Conservation (phyloP, 2,797 vertebrate genomes). For the Gephyroberyx darwinii region DNA sequence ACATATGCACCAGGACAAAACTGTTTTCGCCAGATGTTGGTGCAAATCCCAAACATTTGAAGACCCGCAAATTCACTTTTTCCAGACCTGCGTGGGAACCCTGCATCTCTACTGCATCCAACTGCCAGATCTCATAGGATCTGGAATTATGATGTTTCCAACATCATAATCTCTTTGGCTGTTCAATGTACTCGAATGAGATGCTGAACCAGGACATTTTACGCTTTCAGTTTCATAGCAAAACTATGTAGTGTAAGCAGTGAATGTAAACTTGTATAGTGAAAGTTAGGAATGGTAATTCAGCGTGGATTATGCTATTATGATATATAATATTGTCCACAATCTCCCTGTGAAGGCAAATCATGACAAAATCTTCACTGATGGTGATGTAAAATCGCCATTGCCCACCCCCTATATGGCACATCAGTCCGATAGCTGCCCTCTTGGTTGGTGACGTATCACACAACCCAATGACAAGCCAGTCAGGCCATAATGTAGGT, state of each 20-base stretch:
- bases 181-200: neutral
- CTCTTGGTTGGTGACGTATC: neutral
- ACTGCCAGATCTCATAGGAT: no score
- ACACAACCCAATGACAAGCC: neutral
- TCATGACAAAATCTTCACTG: neutral
- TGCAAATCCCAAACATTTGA: no score
- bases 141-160: no score
- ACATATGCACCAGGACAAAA: no score
- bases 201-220: neutral
- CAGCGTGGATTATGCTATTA: neutral
- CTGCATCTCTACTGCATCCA: no score
- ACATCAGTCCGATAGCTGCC: neutral
- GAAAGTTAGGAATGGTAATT: neutral
- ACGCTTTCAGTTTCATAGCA: neutral
- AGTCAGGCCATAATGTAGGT: neutral
- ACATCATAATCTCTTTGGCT: neutral
- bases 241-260: neutral
- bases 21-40: no score
- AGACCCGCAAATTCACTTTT: no score
- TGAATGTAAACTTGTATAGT: no score
- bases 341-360: conserved; percentile 5
- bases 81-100: no score
- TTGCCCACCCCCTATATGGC: no score
- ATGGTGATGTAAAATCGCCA: no score
- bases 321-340: neutral